Evolutionary conservation across 2,797 vertebrate genomes (phyloP).

Genomic region (Chloroceryle amazona): DNA sequence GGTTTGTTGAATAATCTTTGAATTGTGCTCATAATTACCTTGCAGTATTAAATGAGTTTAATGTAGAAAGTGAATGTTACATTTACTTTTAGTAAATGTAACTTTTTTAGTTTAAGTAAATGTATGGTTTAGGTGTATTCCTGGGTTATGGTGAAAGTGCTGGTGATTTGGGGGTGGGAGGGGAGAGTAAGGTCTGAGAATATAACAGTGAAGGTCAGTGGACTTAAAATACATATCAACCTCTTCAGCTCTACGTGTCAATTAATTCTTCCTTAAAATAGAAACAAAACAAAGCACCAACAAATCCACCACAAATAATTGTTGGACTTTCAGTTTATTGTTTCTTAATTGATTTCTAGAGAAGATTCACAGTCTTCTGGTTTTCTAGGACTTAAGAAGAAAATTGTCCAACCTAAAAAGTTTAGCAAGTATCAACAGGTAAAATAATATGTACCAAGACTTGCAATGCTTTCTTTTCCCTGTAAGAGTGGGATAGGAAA

Average conservation of each 20-base stretch:
- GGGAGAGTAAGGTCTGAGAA: neutral
- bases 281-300: too few relatives aligned
- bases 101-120: neutral
- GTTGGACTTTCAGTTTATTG: neutral
- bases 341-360: neutral
- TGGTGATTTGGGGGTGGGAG: neutral
- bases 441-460: neutral
- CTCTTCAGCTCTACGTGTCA: neutral
- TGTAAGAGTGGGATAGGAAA: neutral
- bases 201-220: neutral
- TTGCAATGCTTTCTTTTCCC: fast-evolving
- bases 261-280: neutral
- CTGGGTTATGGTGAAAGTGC: neutral
- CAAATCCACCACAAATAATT: neutral
- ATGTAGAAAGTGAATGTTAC: neutral
- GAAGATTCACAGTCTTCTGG: neutral
- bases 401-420: neutral
- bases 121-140: fast-evolving
- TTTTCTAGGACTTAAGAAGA: neutral
- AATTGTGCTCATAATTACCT: neutral
- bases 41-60: neutral
- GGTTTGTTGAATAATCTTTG: neutral
- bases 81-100: neutral
- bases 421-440: neutral
- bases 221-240: neutral